Base-by-base conservation (phyloP, 2,888 invertebrate genomes). In the Melanophora roralis region DNA sequence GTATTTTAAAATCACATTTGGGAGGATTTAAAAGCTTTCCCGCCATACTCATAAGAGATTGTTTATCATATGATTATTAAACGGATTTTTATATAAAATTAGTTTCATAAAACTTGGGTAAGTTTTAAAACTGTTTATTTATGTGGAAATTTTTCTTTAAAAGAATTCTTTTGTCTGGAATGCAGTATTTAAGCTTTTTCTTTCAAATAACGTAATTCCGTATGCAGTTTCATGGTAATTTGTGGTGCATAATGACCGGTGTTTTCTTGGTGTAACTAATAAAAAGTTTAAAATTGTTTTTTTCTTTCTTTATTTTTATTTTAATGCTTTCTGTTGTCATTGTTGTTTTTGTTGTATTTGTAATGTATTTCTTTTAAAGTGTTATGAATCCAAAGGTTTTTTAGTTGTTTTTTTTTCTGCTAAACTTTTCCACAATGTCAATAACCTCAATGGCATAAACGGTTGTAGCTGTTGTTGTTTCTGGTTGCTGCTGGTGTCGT, bases 371-470 rank as follows among this genome's bases (percentile, higher is more conserved):
- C n/a, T 60, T 47, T 69, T 51, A 49, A 77, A 43, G 57, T 77
- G 23, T 64, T 69, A 49, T 64, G 75, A 45, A 62, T 68, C 51
- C 76, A 62, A 76, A 72, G 60, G 62, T 49, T 67, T 65, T 59
- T 38, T 65, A 47, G 14, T 23, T 62, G 6, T 27, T 59, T 51
- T 34, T 57, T 65, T 65, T 67, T 65, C 53, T 68, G 80, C 76
- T 62, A 80, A 67, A 68, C n/a, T 76, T 80, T 76, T 80, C 38
- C 80, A 80, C 80, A 80, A 73, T 76, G 80, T 80, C 80, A 80
- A 80, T 64, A 80, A 80, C 76, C 80, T 80, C 34, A 36, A 0
- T 7, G 19, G 40, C 11, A 60, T 32, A 69, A 53, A 59, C 53
- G 55, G 47, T 64, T 68, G 12, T 55, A 49, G 1, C 68, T 60